A percentile compares a stretch with the other conserved stretches of the same genome.
phyloP scores from a whole-genome alignment of 2,113 vertebrate genomes.

The Spea bombifrons region DNA sequence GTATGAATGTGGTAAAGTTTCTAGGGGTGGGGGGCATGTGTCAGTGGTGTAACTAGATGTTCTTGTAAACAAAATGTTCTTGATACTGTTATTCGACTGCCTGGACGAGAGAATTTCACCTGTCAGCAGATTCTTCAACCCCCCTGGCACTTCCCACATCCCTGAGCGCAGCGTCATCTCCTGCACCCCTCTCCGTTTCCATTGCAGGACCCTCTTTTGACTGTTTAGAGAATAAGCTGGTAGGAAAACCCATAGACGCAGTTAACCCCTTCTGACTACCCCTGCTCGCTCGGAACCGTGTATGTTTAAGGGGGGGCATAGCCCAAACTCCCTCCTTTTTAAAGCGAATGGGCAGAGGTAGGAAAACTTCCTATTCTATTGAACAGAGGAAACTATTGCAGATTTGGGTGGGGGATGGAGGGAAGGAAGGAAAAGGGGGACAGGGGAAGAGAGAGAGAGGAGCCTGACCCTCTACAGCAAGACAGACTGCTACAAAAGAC shows the following conservation, averaged over 20 bases:
- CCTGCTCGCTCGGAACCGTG: neutral
- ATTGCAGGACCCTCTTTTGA: conserved; percentile 3
- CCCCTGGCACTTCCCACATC: neutral
- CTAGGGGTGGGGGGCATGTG: neutral
- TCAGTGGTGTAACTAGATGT: neutral
- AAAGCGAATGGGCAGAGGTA: conserved; percentile 25
- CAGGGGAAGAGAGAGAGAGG: conserved; percentile 1
- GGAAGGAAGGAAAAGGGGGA: conserved; percentile 31
- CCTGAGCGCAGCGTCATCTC: neutral
- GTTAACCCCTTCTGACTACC: neutral
- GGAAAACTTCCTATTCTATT: conserved; percentile 42
- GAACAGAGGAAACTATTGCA: conserved; percentile 37
- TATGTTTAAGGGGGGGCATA: neutral
- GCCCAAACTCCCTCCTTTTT: conserved; percentile 6
- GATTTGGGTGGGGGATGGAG: conserved; percentile 16
- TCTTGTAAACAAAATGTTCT: conserved; percentile 29
- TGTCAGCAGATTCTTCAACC: conserved; percentile 41
- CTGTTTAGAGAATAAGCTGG: neutral
- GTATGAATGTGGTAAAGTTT: neutral
- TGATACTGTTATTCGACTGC: neutral
- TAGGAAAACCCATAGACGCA: neutral
- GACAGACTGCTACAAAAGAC: neutral
- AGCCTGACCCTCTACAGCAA: neutral
- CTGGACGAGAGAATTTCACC: conserved; percentile 26
- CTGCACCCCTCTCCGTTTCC: neutral